phyloP scores from a whole-genome alignment of 2,888 invertebrate genomes.

The Pocota personata region DNA sequence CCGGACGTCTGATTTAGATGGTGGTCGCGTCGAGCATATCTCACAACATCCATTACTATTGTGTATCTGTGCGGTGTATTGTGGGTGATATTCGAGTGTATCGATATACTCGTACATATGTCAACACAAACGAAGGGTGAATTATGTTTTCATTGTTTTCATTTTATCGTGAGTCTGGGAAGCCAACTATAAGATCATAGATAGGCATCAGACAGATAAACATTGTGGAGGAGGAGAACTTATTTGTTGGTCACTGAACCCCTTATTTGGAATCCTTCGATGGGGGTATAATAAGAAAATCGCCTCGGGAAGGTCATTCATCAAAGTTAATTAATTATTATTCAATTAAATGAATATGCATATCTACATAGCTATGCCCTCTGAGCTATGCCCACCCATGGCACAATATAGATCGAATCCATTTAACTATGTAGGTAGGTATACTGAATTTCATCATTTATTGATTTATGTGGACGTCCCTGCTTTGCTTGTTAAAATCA shows the following conservation, averaged over 20 bases:
- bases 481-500: background rate
- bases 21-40: slow-evolving; percentile 55
- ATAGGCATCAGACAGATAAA: slow-evolving; percentile 38
- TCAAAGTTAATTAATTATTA: slow-evolving; percentile 52
- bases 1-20: slow-evolving; percentile 66
- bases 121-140: slow-evolving; percentile 52
- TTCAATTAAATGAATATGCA: slow-evolving; percentile 34
- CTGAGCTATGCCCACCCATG: background rate
- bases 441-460: slow-evolving; percentile 26
- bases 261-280: background rate
- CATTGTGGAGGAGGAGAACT: background rate
- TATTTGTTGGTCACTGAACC: background rate
- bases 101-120: slow-evolving; percentile 12
- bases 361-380: slow-evolving; percentile 5
- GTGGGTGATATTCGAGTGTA: slow-evolving; percentile 48
- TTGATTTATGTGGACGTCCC: background rate
- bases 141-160: slow-evolving; percentile 65
- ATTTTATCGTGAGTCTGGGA: slow-evolving; percentile 26
- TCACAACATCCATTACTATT: slow-evolving; percentile 69
- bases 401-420: background rate
- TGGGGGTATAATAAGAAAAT: background rate
- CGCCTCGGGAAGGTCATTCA: slow-evolving; percentile 9
- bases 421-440: slow-evolving; percentile 3
- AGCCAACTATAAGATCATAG: slow-evolving; percentile 30
- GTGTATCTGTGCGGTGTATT: slow-evolving; percentile 15